These are phyloP conservation scores for Ciconia boyciana DNA, from an alignment of 2,113 vertebrate genomes.

Conservation along the genomic window DNA sequence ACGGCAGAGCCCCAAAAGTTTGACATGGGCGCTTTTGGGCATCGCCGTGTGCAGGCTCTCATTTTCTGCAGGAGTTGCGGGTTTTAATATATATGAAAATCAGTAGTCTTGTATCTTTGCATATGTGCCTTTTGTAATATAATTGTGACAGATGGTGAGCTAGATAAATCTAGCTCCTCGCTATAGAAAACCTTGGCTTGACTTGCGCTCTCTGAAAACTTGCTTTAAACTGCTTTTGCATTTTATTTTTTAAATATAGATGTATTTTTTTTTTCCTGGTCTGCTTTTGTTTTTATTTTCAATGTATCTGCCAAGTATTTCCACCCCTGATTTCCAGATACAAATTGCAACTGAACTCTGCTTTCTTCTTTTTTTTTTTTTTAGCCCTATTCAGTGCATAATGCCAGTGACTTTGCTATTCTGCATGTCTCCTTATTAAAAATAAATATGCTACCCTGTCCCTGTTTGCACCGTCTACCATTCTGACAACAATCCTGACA, in stretches of 20 bases:
- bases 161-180: conserved; percentile 75
- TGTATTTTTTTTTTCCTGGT: background rate
- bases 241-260: conserved; percentile 74
- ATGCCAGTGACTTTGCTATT: conserved; percentile 60
- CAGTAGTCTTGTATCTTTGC: conserved; percentile 85
- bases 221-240: conserved; percentile 73
- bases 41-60: conserved; percentile 77
- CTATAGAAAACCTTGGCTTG: conserved; percentile 77
- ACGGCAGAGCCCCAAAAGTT: conserved; percentile 70
- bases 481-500: conserved; percentile 80
- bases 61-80: conserved; percentile 82
- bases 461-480: conserved; percentile 76
- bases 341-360: conserved; percentile 53
- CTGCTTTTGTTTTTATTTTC: conserved; percentile 74
- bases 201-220: conserved; percentile 72
- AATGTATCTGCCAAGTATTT: conserved; percentile 58
- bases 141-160: conserved; percentile 83
- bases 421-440: conserved; percentile 75
- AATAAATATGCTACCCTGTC: conserved; percentile 77
- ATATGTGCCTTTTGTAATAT: conserved; percentile 87
- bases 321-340: conserved; percentile 54
- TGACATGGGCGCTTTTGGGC: conserved; percentile 76
- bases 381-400: conserved; percentile 42
- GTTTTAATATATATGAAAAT: conserved; percentile 99
- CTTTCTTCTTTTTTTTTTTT: background rate